Conservation (phyloP, 1,140 invertebrate genomes). For the Drosophila navojoa region DNA sequence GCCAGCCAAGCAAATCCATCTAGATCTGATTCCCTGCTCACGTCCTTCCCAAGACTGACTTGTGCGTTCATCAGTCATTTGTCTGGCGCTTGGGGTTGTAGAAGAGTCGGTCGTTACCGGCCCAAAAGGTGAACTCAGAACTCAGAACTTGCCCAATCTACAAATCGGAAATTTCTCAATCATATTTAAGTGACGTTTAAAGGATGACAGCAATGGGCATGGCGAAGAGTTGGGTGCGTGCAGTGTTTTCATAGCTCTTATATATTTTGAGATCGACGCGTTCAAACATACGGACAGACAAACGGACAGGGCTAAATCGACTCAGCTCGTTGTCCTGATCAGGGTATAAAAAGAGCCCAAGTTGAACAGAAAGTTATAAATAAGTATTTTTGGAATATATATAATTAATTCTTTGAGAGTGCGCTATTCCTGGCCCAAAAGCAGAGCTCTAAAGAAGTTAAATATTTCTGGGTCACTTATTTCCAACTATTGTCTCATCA, state of each 20-base stretch:
- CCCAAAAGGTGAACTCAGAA: constrained; percentile 42
- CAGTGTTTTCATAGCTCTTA: not conserved
- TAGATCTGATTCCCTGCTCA: not conserved
- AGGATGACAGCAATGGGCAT: not conserved
- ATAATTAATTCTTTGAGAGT: too few species aligned
- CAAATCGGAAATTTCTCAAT: constrained; percentile 69
- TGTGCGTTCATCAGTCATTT: constrained; percentile 40
- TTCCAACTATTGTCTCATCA: too few species aligned
- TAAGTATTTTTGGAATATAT: too few species aligned
- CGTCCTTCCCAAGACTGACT: not conserved
- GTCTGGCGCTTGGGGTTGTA: not conserved
- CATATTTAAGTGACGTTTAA: constrained; percentile 55
- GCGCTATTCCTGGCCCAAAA: too few species aligned
- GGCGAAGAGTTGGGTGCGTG: not conserved
- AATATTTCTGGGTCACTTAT: too few species aligned
- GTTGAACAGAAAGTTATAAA: too few species aligned
- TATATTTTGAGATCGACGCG: too few species aligned
- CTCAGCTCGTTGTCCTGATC: too few species aligned
- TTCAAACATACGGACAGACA: too few species aligned
- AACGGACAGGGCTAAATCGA: too few species aligned
- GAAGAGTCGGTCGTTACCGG: not conserved
- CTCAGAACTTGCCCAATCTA: constrained; percentile 36
- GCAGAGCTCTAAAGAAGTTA: too few species aligned
- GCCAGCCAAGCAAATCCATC: constrained; percentile 36
- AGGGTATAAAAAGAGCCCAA: too few species aligned